Percentiles rank a stretch among this genome's conserved stretches.
Conservation (phyloP, 2,113 vertebrate species). For the rat (Rattus norvegicus) region GRCr8 NC_086020.1:144039501-144040000, state of each 20-base stretch:
- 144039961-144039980: not conserved
- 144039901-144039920: not conserved
- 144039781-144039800: not conserved
- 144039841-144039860: not conserved
- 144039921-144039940: conserved; percentile 40
- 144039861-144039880: not conserved
- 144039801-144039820: too few relatives aligned
- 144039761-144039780: not conserved
- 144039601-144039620: not conserved
- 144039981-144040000: not conserved
- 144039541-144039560: too few relatives aligned
- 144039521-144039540: too few relatives aligned
- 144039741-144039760: not conserved
- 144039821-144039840: not conserved
- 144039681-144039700: not conserved
- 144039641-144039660: not conserved
- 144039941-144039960: not conserved
- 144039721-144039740: not conserved
- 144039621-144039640: not conserved
- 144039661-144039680: not conserved
- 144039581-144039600: not conserved
- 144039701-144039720: not conserved
- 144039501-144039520: too few relatives aligned
- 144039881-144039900: not conserved
- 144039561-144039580: too few relatives aligned